Conservation (phyloP, 1,140 invertebrate genomes). For the Bombus huntii region DNA sequence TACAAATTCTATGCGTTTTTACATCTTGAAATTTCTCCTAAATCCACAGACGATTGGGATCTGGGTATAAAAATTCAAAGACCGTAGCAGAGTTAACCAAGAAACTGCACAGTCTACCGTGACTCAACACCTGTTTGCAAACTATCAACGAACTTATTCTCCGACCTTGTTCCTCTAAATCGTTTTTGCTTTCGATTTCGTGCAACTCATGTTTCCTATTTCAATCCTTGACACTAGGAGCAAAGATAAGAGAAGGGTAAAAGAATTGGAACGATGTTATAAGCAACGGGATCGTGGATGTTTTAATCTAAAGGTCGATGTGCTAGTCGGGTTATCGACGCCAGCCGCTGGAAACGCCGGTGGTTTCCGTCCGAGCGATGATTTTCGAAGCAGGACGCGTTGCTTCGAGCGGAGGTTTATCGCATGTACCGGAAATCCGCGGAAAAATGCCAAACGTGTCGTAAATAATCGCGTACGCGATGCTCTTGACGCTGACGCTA, state of each 20-base stretch:
- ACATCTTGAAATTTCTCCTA: too few species aligned
- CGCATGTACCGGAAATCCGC: conserved; percentile 12
- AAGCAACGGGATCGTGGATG: conserved; percentile 38
- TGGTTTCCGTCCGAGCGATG: conserved; percentile 1
- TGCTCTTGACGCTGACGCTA: conserved; percentile 11
- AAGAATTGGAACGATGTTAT: neutral
- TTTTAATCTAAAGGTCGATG: conserved; percentile 65
- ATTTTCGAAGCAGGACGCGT: conserved; percentile 43
- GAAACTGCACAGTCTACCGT: neutral
- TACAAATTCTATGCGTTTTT: too few species aligned
- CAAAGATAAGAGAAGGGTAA: conserved; percentile 2
- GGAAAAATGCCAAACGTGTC: conserved; percentile 45
- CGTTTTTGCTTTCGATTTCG: conserved; percentile 26
- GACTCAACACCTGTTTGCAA: neutral
- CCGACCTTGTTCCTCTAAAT: neutral
- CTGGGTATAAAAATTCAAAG: too few species aligned
- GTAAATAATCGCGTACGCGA: conserved; percentile 57
- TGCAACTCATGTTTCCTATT: conserved; percentile 32
- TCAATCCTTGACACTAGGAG: conserved; percentile 38
- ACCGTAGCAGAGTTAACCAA: neutral
- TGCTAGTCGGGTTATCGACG: conserved; percentile 53
- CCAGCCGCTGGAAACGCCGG: conserved; percentile 27
- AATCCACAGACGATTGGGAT: too few species aligned
- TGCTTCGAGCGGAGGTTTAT: conserved; percentile 38
- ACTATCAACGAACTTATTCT: neutral